These are phyloP conservation scores for Cecidostiba fungosa DNA, from an alignment of 2,888 invertebrate species.

Conservation along the genomic window DNA sequence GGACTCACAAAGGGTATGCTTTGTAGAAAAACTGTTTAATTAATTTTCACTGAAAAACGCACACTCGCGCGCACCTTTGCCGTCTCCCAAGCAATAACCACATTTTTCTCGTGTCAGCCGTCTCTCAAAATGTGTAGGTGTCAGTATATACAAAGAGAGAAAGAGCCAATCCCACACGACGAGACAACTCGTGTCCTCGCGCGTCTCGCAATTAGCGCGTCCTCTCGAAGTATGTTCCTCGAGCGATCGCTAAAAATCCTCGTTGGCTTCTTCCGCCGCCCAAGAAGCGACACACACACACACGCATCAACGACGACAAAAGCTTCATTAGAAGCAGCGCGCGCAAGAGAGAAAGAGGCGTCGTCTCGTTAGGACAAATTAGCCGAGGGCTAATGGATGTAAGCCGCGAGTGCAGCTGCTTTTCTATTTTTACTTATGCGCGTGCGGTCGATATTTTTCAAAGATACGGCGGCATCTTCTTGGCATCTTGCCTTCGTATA, in stretches of 20 bases:
- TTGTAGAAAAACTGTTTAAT: too few relatives aligned
- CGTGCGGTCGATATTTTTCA: background rate
- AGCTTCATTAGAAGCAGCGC: constrained; percentile 19
- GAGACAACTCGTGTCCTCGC: too few relatives aligned
- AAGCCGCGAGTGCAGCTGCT: constrained; percentile 61
- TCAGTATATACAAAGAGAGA: too few relatives aligned
- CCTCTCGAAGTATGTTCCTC: constrained; percentile 37
- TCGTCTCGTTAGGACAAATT: constrained; percentile 73
- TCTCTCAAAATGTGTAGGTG: background rate
- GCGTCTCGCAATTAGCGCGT: constrained; percentile 55
- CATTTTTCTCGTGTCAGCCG: background rate
- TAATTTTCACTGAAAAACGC: too few relatives aligned
- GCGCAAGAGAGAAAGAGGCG: background rate
- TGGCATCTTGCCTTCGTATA: background rate
- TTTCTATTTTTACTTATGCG: constrained; percentile 35
- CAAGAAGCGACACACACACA: background rate
- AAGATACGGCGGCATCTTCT: background rate
- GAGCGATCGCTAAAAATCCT: constrained; percentile 47
- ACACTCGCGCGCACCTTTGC: too few relatives aligned
- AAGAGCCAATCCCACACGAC: background rate
- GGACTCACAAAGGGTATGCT: too few relatives aligned
- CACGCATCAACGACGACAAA: constrained; percentile 29
- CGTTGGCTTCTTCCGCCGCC: background rate
- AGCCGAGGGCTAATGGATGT: constrained; percentile 72
- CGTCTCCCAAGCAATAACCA: too few relatives aligned